These are phyloP conservation scores for Diloba caeruleocephala DNA, from an alignment of 2,888 invertebrate genomes.

Conservation along the genomic window DNA sequence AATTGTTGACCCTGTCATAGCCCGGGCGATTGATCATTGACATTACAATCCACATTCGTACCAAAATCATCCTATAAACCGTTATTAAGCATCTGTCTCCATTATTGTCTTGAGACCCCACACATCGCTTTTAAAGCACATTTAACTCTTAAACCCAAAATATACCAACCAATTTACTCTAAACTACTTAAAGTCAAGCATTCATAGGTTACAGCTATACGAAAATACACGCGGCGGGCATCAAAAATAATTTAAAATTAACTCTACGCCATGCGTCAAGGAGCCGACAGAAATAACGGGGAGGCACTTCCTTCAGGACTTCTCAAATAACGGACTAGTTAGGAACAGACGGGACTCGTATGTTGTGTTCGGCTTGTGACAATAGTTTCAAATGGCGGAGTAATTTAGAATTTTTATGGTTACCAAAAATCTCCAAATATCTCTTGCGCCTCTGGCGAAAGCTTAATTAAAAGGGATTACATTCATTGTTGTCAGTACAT, in stretches of 20 bases:
- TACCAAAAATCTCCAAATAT: no score
- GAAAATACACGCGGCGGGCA: constrained; percentile 68
- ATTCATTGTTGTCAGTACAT: no score
- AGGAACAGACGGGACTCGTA: constrained; percentile 37
- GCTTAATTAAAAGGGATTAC: no score
- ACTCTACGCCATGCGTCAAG: constrained; percentile 69
- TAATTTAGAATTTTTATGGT: background rate
- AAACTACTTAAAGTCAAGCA: constrained; percentile 49
- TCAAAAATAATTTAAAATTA: constrained; percentile 83
- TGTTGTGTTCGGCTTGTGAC: background rate
- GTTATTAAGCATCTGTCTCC: background rate
- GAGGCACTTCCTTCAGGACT: constrained; percentile 60
- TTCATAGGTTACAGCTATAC: constrained; percentile 47
- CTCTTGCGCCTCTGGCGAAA: no score
- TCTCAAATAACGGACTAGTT: constrained; percentile 46
- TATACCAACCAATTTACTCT: constrained; percentile 47
- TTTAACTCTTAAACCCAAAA: constrained; percentile 32
- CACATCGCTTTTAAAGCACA: constrained; percentile 39
- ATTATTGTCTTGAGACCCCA: constrained; percentile 38
- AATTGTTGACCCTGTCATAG: constrained; percentile 36
- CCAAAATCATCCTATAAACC: background rate
- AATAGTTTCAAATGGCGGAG: constrained; percentile 6
- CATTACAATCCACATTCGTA: constrained; percentile 5
- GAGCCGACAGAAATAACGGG: constrained; percentile 59
- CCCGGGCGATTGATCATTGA: constrained; percentile 34